Base-by-base conservation (phyloP, 35 echinoderm and acorn worm genomes). In the Stichopus chloronotus region DNA sequence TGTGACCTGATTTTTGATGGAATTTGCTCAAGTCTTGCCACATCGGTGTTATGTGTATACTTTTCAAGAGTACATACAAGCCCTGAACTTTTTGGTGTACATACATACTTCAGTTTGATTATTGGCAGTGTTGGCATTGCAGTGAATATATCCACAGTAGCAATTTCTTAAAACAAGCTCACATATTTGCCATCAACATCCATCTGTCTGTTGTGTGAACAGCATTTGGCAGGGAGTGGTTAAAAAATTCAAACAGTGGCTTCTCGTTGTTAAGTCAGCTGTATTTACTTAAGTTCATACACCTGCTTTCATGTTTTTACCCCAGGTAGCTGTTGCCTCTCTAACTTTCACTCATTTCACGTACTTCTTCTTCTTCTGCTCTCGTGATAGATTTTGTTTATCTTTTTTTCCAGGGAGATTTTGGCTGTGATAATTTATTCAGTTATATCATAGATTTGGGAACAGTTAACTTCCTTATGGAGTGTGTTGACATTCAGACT, bases 261-360 rank as follows among this genome's bases (percentile, higher is more conserved):
- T 81, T 43, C 30, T 43, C 30, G 30, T 43, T 81, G 52, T 81
- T 81, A 81, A 81, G 78, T 81, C 78, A 81, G 78, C 78, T 81
- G 78, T 81, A 52, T 81, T 81, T 81, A 30, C 25, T 81, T 81
- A 52, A 81, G 25, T 81, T 19, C 25, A 9, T 81, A 30, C 78
- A 81, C 78, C 78, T 81, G 78, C 78, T 52, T 52, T 81, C 78
- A 81, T 81, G 78, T 81, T 81, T 43, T 81, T 81, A 81, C 78
- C 78, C 78, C 78, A 81, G 78, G 78, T 81, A 54, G 25, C 22
- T 81, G 52, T 81, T 22, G 78, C 78, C 78, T 81, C 78, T 81
- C 78, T 74, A 81, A 81, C 78, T 81, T 81, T 81, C 25, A 81
- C 23, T 81, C 25, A 81, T 81, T 52, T 19, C 78, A 81, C 78